A percentile compares a stretch with the other conserved stretches of the same genome.
Evolutionary conservation across 2,113 vertebrate species (phyloP).

Genomic region (Pongo pygmaeus): DNA sequence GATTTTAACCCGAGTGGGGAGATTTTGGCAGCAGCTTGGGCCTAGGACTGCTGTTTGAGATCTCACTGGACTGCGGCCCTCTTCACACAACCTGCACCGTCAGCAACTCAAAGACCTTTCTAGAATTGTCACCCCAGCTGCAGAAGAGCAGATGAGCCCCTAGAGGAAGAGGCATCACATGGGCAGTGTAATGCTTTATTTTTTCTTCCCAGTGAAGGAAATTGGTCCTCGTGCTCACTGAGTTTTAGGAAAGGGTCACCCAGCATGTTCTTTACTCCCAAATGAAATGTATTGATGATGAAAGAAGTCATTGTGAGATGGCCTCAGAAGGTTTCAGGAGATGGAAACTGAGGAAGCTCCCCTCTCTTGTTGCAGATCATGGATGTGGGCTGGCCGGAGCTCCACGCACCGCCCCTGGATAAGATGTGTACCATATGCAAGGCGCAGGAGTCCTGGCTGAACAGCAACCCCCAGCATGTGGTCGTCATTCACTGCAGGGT

Average conservation of each 20-base stretch:
- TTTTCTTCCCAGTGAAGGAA: not conserved
- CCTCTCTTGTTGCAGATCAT: slow-evolving; percentile 86
- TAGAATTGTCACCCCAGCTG: not conserved
- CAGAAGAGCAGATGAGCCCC: not conserved
- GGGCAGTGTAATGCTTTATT: not conserved
- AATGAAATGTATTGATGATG: not conserved
- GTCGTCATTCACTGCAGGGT: slow-evolving; percentile 97
- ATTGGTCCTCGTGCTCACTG: not conserved
- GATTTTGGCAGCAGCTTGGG: not conserved
- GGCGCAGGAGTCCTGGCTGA: slow-evolving; percentile 97
- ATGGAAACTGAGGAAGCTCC: not conserved
- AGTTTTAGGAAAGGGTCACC: not conserved
- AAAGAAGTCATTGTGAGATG: not conserved
- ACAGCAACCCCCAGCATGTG: slow-evolving; percentile 91
- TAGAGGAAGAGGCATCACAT: not conserved
- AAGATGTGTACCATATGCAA: slow-evolving; percentile 98
- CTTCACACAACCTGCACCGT: not conserved
- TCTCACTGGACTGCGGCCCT: not conserved
- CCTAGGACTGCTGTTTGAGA: not conserved
- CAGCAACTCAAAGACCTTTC: not conserved
- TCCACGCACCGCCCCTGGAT: slow-evolving; percentile 95
- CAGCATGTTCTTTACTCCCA: not conserved
- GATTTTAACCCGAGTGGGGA: not conserved
- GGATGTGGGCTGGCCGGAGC: slow-evolving; percentile 96
- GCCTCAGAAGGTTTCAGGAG: not conserved